phyloP scores from a whole-genome alignment of 2,113 vertebrate genomes.

The Dolichotis patagonum region DNA sequence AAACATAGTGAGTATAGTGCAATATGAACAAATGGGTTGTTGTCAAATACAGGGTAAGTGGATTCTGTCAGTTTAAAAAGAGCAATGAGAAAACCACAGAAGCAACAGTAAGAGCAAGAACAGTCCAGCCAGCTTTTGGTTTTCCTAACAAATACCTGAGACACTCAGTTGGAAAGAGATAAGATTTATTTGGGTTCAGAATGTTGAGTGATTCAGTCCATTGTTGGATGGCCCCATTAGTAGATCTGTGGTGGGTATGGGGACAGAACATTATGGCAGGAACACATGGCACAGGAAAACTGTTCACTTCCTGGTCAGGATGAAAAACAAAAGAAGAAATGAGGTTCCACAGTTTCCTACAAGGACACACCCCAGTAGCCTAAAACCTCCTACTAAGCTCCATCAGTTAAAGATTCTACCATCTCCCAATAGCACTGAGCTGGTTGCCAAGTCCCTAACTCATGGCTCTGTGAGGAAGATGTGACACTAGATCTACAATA shows the following conservation, averaged over 20 bases:
- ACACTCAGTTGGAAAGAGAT: neutral
- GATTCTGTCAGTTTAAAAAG: neutral
- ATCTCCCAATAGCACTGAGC: too few species aligned
- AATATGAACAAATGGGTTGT: neutral
- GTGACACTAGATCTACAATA: neutral
- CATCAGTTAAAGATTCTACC: neutral
- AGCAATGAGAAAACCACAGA: neutral
- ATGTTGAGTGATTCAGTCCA: neutral
- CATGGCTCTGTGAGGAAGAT: neutral
- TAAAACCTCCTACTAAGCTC: neutral
- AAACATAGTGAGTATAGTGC: neutral
- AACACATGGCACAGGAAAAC: neutral
- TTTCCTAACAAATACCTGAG: neutral
- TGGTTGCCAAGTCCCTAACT: neutral
- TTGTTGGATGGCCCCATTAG: neutral
- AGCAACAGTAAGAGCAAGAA: neutral
- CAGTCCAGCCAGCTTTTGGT: too few species aligned
- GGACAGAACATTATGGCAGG: neutral
- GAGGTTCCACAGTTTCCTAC: neutral
- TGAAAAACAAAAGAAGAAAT: neutral
- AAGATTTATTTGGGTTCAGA: neutral
- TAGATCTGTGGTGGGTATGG: neutral
- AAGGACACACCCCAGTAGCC: neutral
- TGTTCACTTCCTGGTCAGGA: neutral
- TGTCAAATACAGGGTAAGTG: neutral